Evolutionary conservation across 2,888 invertebrate species (phyloP).

Genomic region (Tachystola acroxantha): DNA sequence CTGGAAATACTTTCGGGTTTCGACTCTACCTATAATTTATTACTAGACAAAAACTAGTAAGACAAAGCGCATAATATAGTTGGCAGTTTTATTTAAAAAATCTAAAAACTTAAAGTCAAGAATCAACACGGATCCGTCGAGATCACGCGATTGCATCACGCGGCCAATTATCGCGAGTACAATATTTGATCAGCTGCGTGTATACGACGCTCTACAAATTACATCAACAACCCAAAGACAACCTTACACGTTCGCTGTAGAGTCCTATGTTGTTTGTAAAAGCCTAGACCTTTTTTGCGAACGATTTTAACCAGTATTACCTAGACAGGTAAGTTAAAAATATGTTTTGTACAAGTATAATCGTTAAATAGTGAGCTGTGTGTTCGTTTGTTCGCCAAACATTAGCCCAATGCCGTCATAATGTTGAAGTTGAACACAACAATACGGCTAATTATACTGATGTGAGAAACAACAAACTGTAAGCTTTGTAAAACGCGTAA

Average conservation of each 20-base stretch:
- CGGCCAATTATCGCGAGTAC: constrained; percentile 73
- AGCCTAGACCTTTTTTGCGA: constrained; percentile 14
- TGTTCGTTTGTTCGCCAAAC: constrained; percentile 52
- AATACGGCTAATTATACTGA: constrained; percentile 50
- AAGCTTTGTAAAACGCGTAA: constrained; percentile 30
- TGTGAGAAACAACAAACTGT: constrained; percentile 27
- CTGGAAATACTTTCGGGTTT: no score
- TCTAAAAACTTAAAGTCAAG: constrained; percentile 17
- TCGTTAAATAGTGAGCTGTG: constrained; percentile 28
- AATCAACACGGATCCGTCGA: constrained; percentile 32
- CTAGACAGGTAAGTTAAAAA: constrained; percentile 29
- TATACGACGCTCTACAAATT: constrained; percentile 33
- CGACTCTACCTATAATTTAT: no score
- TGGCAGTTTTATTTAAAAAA: constrained; percentile 1
- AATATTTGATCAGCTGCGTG: constrained; percentile 77
- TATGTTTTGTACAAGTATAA: constrained; percentile 19
- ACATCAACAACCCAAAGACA: constrained; percentile 14
- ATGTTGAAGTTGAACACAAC: no score
- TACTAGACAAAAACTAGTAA: no score
- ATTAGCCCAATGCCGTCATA: constrained; percentile 51
- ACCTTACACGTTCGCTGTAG: constrained; percentile 14
- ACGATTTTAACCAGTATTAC: constrained; percentile 34
- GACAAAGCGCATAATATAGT: no score
- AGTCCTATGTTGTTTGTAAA: constrained; percentile 18
- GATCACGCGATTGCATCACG: constrained; percentile 73